Conservation (phyloP, 2,113 vertebrate genomes). For the Cavia aperea region DNA sequence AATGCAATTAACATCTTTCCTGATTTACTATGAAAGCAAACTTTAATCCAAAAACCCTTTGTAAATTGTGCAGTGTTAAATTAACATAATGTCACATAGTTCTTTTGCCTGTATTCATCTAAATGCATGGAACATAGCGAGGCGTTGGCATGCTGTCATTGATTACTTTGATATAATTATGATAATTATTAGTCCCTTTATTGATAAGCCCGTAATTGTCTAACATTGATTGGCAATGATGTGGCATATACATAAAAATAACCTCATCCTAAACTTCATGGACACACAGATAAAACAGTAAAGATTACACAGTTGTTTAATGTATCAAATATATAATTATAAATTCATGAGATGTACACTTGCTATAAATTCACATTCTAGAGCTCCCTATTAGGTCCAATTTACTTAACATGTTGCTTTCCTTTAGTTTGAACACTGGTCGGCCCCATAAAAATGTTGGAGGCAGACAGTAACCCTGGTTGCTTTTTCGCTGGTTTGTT, state of each 20-base stretch:
- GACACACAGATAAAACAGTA: background rate
- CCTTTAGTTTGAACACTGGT: conserved; percentile 61
- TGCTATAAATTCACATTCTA: background rate
- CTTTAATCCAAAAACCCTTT: background rate
- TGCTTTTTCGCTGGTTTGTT: conserved; percentile 75
- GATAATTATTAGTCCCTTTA: conserved; percentile 40
- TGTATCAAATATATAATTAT: conserved; percentile 12
- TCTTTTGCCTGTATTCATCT: background rate
- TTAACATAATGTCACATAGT: background rate
- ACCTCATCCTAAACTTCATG: conserved; percentile 29
- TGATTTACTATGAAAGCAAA: background rate
- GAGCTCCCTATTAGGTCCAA: conserved; percentile 58
- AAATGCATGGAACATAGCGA: background rate
- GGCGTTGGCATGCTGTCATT: background rate
- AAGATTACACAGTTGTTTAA: conserved; percentile 1
- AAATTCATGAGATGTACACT: background rate
- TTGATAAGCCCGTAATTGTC: conserved; percentile 19
- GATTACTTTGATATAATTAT: conserved; percentile 39
- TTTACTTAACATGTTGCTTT: conserved; percentile 59
- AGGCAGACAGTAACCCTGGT: conserved; percentile 74
- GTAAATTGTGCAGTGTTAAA: background rate
- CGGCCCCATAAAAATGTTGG: conserved; percentile 59
- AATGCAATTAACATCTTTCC: background rate
- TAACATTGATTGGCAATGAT: conserved; percentile 31
- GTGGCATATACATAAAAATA: conserved; percentile 36